Base-by-base conservation (phyloP, 2,797 vertebrate species). In the Galago senegalensis region DNA sequence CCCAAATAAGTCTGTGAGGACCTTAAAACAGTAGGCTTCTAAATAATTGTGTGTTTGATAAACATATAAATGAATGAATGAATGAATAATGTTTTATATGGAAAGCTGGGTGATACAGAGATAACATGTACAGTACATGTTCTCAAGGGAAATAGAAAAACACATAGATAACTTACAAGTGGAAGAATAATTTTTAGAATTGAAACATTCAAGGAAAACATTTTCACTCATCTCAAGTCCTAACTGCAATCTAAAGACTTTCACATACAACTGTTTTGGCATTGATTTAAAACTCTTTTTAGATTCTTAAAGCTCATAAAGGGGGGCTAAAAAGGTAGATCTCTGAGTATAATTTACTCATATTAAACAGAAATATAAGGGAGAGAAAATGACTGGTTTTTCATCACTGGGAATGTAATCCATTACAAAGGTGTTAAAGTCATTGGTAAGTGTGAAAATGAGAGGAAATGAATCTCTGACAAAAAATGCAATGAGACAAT, bases 381-480 rank as follows among this genome's bases (percentile, higher is more conserved):
- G 34, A 27, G 13, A 81, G 53, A 87, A 94, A 93, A 93, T 63
- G 37, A 37, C 93, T 91, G 34, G n/a, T 70, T 82, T 77, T 92
- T 88, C 73, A 93, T 85, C 83, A 49, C 34, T 9, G 1, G 79
- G 87, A 49, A 88, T 61, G 29, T 80, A 83, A 96, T 90, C 86
- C 69, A 91, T 92, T 80, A 79, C 20, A 86, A 94, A 97, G 72
- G 81, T 80, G 87, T 81, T 88, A 91, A 94, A 81, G 25, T 92
- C 85, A 56, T 40, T 2, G n/a, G 16, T 61, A 92, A 81, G 92
- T 88, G 81, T 90, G 90, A 85, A 96, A 96, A 95, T 37, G 81
- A 96, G 27, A 91, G 84, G 77, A 96, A 96, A 96, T 88, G 93
- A 94, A 69, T 92, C 87, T 43, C 37, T 43, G 93, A 89, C 88